phyloP scores from a whole-genome alignment of 2,797 vertebrate species.

The Gymnothorax javanicus region DNA sequence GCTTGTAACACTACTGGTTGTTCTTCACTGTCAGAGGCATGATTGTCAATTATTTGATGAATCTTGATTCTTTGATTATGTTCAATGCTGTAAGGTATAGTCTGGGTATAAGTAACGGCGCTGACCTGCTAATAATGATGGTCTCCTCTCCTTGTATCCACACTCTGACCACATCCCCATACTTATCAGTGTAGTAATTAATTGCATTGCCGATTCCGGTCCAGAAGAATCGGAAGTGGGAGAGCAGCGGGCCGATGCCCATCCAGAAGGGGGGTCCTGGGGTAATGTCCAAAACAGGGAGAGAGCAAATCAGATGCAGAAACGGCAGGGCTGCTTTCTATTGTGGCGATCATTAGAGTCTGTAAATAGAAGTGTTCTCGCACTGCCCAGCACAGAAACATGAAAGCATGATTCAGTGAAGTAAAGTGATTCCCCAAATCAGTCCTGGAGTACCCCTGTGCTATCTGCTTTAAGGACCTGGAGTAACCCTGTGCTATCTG shows the following conservation, averaged over 20 bases:
- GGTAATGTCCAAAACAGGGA: neutral
- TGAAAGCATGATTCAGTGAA: no score
- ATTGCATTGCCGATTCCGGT: conserved; percentile 89
- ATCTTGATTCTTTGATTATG: neutral
- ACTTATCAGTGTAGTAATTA: conserved; percentile 92
- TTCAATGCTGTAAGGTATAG: neutral
- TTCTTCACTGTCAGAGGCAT: neutral
- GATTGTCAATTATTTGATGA: neutral
- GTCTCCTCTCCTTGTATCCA: conserved; percentile 96
- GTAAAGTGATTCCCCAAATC: no score
- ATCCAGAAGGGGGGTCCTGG: conserved; percentile 86
- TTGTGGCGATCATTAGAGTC: neutral
- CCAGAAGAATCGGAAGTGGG: conserved; percentile 88
- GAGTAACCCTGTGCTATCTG: no score
- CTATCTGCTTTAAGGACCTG: no score
- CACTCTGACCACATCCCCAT: conserved; percentile 86
- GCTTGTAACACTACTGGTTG: neutral
- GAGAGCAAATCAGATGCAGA: neutral
- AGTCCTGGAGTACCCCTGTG: no score
- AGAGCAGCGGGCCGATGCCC: conserved; percentile 87
- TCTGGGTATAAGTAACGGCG: neutral
- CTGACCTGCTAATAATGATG: conserved; percentile 88
- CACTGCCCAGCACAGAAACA: neutral
- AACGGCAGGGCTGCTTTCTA: neutral
- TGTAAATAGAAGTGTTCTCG: neutral